Evolutionary conservation across 2,113 vertebrate species (phyloP).

Genomic region (Trochalopteron elliotii): DNA sequence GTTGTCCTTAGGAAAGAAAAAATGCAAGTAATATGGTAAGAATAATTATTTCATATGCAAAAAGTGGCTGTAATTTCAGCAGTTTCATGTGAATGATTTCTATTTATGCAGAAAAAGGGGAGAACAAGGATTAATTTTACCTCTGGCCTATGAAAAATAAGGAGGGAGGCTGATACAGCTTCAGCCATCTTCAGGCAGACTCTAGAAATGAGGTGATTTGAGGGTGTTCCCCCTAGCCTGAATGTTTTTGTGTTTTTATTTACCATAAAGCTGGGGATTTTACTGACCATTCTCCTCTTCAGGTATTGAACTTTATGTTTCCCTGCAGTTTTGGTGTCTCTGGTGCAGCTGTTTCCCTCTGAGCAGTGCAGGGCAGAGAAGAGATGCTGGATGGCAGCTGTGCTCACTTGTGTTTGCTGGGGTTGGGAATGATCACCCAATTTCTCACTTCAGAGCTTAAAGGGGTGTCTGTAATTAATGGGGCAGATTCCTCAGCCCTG

Average conservation of each 20-base stretch:
- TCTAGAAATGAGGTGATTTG: not conserved
- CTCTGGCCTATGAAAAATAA: not conserved
- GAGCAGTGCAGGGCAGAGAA: not conserved
- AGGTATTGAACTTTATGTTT: not conserved
- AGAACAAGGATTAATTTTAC: not conserved
- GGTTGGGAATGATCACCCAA: not conserved
- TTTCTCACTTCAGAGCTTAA: not conserved
- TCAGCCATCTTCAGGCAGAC: not conserved
- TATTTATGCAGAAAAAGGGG: not conserved
- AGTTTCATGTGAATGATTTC: not conserved
- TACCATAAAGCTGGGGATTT: not conserved
- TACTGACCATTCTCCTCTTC: accelerated
- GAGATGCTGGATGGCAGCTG: not conserved
- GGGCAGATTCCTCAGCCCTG: not conserved
- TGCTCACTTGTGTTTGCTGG: not conserved
- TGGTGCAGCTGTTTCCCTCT: not conserved
- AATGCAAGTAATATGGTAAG: not conserved
- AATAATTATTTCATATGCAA: not conserved
- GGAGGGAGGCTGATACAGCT: not conserved
- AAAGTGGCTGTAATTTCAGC: not conserved
- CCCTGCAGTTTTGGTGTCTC: not conserved
- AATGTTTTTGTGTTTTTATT: not conserved
- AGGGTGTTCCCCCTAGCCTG: not conserved
- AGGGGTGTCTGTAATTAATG: not conserved
- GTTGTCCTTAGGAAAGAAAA: not conserved